These are phyloP conservation scores for Rhabdophis nuchalis DNA, from an alignment of 2,797 vertebrate genomes.

Conservation along the genomic window DNA sequence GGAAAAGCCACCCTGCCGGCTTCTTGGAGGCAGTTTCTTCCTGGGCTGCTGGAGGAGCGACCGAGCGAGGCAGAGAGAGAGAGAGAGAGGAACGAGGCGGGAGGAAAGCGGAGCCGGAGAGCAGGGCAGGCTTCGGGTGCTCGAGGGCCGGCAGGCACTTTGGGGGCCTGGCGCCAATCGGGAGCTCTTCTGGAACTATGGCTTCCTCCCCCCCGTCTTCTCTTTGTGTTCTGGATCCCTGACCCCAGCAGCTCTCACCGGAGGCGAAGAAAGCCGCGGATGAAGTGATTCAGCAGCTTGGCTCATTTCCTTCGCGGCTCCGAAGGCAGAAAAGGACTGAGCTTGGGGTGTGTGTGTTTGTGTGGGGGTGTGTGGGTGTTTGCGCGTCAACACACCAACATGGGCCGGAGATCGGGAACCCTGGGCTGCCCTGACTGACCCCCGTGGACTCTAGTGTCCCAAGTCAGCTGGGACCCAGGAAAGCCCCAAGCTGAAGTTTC, in stretches of 20 bases:
- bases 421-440: conserved; percentile 37
- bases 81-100: neutral
- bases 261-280: neutral
- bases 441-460: conserved; percentile 14
- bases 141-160: neutral
- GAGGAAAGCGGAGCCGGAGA: neutral
- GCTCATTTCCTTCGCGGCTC: neutral
- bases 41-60: neutral
- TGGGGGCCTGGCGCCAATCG: neutral
- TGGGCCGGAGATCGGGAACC: conserved; percentile 20
- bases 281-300: neutral
- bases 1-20: neutral
- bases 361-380: neutral
- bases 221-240: neutral
- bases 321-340: neutral
- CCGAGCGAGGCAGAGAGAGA: too few species aligned
- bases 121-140: too few species aligned
- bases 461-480: conserved; percentile 17
- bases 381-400: conserved; percentile 17
- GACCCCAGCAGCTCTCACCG: neutral
- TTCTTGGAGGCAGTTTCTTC: neutral
- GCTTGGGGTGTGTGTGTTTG: neutral
- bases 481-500: too few species aligned
- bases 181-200: neutral
- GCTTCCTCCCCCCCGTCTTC: too few species aligned